Evolutionary conservation across 2,888 invertebrate genomes (phyloP), one percentile per base, ranked within the genome.

Genomic region (Dasysyrphus albostriatus): DNA sequence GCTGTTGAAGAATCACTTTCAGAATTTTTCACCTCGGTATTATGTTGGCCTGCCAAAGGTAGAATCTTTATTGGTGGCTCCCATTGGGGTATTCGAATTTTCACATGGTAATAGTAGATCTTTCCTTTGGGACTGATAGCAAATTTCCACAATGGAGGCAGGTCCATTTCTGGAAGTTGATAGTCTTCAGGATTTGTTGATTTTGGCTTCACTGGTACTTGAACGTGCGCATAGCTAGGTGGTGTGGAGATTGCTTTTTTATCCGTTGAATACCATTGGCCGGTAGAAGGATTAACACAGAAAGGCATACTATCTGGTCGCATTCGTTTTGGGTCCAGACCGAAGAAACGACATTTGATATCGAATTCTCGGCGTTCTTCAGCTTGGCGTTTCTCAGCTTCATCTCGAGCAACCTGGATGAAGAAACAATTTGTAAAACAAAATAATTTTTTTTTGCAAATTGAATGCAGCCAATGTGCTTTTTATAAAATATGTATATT

Each of bases 31-130:
- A 61, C 59, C 24, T 16, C 59, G 12, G 39, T 65, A 83, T 42
- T 80, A 14, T 51, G 70, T 3, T 89, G 59, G 14, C 91, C 89
- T 56, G 92, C 94, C 34, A 91, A 90, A 0, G 90, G 89, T 16
- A 89, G 65, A 59, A 90, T 88, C 88, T 89, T 90, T 14, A 90
- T 91, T 8, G 96, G 96, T 39, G 96, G 96, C 88, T 95, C 93
- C 98, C 98, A 98, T 91, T 97, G 97, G 29, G 97, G 94, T 89
- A 95, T 94, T 8, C 97, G 93, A 65, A 95, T 94, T 91, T 95
- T 96, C 2, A 96, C 94, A 92, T 99, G 98, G 93, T 98, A 99
- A 93, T 98, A 99, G 93, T 98, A 99, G 0, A 96, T 94, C 88
- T 98, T 95, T 0, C 98, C 98, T 73, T 96, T 95, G 3, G 94